These are phyloP conservation scores for Penaeus indicus DNA, from an alignment of 1,140 invertebrate genomes.

Conservation along the genomic window DNA sequence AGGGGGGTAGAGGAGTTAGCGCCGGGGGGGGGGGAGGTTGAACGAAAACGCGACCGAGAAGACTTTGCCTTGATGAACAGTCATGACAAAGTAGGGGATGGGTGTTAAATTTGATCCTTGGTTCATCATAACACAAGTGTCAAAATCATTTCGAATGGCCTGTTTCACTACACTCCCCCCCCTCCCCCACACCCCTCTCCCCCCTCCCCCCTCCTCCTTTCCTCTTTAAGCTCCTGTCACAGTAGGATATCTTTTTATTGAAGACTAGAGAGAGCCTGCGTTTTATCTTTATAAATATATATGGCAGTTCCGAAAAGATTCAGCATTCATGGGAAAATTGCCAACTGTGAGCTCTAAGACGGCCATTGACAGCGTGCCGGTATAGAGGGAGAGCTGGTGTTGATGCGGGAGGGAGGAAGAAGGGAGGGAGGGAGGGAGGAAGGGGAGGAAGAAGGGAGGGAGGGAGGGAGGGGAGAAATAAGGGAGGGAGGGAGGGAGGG, in stretches of 20 bases:
- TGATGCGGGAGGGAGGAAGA: not conserved
- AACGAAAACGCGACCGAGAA: conserved; percentile 1
- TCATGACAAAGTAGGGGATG: too few relatives aligned
- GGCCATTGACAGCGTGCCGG: conserved; percentile 35
- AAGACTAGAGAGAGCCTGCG: conserved; percentile 48
- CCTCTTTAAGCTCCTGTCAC: conserved; percentile 16
- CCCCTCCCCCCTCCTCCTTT: not conserved
- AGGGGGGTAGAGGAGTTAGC: too few relatives aligned
- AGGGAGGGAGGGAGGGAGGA: too few relatives aligned
- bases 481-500: too few relatives aligned
- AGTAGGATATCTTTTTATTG: conserved; percentile 62
- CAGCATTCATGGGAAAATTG: conserved; percentile 55
- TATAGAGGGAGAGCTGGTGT: conserved; percentile 29
- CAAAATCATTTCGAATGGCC: not conserved
- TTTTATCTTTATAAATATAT: conserved; percentile 32
- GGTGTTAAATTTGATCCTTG: conserved; percentile 13
- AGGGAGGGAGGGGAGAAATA: too few relatives aligned
- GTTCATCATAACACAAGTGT: conserved; percentile 40
- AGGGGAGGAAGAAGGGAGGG: too few relatives aligned
- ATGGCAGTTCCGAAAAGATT: conserved; percentile 52
- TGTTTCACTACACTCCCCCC: too few relatives aligned
- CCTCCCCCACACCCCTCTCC: too few relatives aligned
- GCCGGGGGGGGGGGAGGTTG: too few relatives aligned
- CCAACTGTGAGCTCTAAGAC: conserved; percentile 53
- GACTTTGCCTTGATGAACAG: conserved; percentile 31